Conservation (phyloP, 2,113 vertebrate species). For the Chinchilla lanigera region DNA sequence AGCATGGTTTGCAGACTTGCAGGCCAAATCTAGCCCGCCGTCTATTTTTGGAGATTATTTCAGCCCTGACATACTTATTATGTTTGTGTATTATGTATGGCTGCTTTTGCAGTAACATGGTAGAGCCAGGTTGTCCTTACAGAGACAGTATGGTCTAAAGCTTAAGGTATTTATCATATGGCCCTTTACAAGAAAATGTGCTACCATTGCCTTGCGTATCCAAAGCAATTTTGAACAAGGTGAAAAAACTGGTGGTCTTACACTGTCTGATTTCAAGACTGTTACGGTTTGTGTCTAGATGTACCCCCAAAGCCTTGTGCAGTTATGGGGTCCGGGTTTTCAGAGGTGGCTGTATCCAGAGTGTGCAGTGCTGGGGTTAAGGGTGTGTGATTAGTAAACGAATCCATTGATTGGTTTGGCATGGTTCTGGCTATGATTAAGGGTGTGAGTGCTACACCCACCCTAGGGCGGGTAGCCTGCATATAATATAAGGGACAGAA, state of each 20-base stretch:
- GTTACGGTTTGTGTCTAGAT: no score
- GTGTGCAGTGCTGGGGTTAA: not conserved
- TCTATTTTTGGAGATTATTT: not conserved
- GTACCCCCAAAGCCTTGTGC: no score
- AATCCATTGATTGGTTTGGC: not conserved
- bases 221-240: constrained; percentile 11
- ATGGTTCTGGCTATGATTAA: not conserved
- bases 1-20: not conserved
- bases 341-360: not conserved
- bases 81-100: not conserved
- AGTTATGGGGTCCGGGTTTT: no score
- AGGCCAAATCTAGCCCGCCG: not conserved
- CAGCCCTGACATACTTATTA: not conserved
- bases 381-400: not conserved
- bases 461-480: not conserved
- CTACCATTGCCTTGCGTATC: not conserved
- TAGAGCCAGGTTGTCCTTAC: not conserved
- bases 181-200: not conserved
- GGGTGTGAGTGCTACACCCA: not conserved
- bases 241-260: not conserved
- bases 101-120: not conserved
- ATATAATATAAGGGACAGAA: not conserved
- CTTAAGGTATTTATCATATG: not conserved
- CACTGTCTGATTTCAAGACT: not conserved
- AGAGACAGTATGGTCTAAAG: not conserved